Percentiles rank a stretch among this genome's conserved stretches.
These are phyloP conservation scores for Actinostola sp. DNA, from an alignment of 92 coral and sea anemone genomes.

Conservation along the genomic window DNA sequence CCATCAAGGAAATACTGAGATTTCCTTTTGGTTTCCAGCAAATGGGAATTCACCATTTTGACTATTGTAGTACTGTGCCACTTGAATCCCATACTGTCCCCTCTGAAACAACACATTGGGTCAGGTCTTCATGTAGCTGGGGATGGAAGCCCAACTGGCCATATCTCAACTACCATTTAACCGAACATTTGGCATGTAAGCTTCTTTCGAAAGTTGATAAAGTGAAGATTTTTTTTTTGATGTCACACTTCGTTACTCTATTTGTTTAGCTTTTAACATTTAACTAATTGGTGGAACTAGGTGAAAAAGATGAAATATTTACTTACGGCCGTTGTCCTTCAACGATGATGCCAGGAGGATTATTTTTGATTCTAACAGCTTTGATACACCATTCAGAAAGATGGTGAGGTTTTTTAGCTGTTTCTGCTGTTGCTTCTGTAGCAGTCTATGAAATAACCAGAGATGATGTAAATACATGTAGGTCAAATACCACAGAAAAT, in stretches of 20 bases:
- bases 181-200: no score
- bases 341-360: conserved; percentile 72
- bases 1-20: conserved; percentile 82
- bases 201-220: no score
- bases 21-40: conserved; percentile 72
- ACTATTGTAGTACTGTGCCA: conserved; percentile 92
- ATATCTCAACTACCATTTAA: no score
- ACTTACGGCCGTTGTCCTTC: conserved; percentile 94
- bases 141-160: no score
- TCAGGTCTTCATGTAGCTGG: no score
- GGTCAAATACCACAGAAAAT: no score
- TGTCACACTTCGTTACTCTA: no score
- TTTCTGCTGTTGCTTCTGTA: not conserved
- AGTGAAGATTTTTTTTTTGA: no score
- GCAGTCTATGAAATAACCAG: not conserved
- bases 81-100: conserved; percentile 68
- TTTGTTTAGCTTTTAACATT: no score
- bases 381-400: conserved; percentile 75
- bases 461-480: no score
- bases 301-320: no score
- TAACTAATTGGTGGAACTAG: no score
- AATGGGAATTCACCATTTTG: conserved; percentile 45
- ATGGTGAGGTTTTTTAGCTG: conserved; percentile 29
- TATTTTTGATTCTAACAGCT: conserved; percentile 53
- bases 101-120: conserved; percentile 54